Evolutionary conservation across 2,888 invertebrate species (phyloP), one percentile per base, ranked within the genome.

Genomic region (Achlya flavicornis): DNA sequence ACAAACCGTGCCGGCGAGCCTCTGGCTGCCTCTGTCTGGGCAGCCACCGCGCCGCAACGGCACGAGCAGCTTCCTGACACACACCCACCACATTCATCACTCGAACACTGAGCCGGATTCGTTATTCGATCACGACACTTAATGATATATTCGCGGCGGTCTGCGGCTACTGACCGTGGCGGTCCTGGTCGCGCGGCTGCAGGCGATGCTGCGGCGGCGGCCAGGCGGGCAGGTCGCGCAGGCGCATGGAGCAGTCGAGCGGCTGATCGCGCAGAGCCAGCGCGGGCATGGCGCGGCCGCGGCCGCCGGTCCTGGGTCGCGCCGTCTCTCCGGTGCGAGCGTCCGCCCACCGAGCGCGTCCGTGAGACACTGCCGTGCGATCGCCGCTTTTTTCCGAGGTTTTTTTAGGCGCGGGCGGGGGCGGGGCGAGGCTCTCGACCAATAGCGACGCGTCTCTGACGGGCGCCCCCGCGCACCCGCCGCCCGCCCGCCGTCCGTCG

Each of bases 211-310:
- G 95, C 84, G 88, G 87, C 75, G 88, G 87, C 76, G 90, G 89
- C 89, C 89, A 88, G 81, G 88, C 87, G 77, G 89, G 89, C 79
- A 89, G 83, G 79, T 89, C 90, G 81, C 91, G 93, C 88, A 92
- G 90, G 86, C 92, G 90, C 94, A 96, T 96, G 87, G 96, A 96
- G 92, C 96, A 96, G 94, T 96, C 96, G 79, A 96, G 94, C 76
- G 96, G 96, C 90, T 96, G 96, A 86, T 91, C 87, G 94, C 93
- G 88, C 83, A 94, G 94, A 77, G 95, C 95, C 86, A 95, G 94
- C 95, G 95, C 95, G 89, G 95, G 96, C 94, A 95, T 95, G 82
- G 94, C 94, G 88, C 93, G 91, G 88, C 89, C 89, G 89, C 88
- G 87, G 88, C 88, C 94, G 94, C 95, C 92, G 94, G 94, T 94